A percentile compares a stretch with the other conserved stretches of the same genome.
phyloP scores from a whole-genome alignment of 2,888 invertebrate genomes.

The Nemoura dubitans region DNA sequence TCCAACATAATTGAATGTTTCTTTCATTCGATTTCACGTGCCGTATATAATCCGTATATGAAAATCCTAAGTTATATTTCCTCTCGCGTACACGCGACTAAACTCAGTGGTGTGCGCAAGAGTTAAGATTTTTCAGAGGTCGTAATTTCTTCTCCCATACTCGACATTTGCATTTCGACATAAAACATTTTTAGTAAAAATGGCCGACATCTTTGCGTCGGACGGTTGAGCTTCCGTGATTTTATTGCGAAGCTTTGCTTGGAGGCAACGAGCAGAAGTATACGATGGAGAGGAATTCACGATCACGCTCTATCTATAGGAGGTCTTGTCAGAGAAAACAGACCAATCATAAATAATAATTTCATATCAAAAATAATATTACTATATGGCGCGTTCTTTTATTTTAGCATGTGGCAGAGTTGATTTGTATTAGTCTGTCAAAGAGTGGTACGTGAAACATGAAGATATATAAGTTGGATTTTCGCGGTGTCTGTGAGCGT shows the following conservation, averaged over 20 bases:
- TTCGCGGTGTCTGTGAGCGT: not conserved
- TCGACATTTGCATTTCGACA: not conserved
- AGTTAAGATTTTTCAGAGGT: not conserved
- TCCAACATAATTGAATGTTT: not conserved
- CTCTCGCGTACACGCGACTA: not conserved
- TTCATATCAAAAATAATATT: slow-evolving; percentile 29
- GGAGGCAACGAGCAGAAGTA: not conserved
- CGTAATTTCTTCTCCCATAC: not conserved
- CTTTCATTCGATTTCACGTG: not conserved
- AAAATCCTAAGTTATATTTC: slow-evolving; percentile 4
- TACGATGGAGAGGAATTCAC: not conserved
- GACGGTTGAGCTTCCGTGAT: slow-evolving; percentile 4
- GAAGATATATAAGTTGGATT: not conserved
- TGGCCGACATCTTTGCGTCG: not conserved
- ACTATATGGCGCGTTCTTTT: not conserved
- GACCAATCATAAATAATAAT: slow-evolving; percentile 33
- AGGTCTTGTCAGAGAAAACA: slow-evolving; percentile 31
- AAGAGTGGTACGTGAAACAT: not conserved
- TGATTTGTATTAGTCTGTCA: slow-evolving; percentile 29
- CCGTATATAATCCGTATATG: not conserved
- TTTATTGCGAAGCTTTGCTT: not conserved
- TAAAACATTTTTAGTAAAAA: not conserved
- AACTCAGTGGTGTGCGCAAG: not conserved
- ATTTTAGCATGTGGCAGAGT: not conserved
- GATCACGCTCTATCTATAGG: slow-evolving; percentile 14